A percentile compares a stretch with the other conserved stretches of the same genome.
phyloP scores from a whole-genome alignment of 1,140 invertebrate species.

The Meteorus sp. region DNA sequence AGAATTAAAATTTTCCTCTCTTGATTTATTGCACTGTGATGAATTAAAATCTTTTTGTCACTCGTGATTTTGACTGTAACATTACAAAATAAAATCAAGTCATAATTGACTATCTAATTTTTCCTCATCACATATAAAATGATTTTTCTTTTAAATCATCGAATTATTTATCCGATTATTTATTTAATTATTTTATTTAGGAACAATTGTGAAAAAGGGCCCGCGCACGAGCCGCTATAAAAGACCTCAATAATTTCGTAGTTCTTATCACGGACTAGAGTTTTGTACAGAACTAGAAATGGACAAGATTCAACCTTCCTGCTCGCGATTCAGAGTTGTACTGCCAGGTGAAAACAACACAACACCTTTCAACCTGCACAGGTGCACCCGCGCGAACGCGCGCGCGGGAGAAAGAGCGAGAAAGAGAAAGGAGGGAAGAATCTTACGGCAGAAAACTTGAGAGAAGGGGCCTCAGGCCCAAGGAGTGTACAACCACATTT shows the following conservation, averaged over 20 bases:
- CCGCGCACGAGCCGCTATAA: not conserved
- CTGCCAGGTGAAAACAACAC: slow-evolving; percentile 58
- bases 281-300: not conserved
- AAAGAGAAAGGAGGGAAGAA: not conserved
- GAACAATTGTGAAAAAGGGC: not conserved
- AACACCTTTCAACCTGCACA: slow-evolving; percentile 51
- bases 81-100: too few relatives aligned
- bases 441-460: not conserved
- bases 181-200: not conserved
- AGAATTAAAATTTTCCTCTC: too few relatives aligned
- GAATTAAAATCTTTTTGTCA: too few relatives aligned
- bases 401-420: slow-evolving; percentile 39
- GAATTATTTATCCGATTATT: not conserved
- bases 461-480: not conserved
- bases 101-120: not conserved
- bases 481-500: too few relatives aligned
- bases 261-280: not conserved
- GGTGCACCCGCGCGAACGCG: slow-evolving; percentile 42
- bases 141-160: not conserved
- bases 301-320: slow-evolving; percentile 39
- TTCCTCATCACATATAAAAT: not conserved
- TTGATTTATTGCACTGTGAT: too few relatives aligned
- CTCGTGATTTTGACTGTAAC: too few relatives aligned
- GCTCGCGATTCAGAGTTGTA: slow-evolving; percentile 49
- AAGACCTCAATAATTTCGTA: not conserved